Evolutionary conservation across 2,797 vertebrate genomes (phyloP), one percentile per base, ranked within the genome.

Genomic region (Fistularia commersonii): DNA sequence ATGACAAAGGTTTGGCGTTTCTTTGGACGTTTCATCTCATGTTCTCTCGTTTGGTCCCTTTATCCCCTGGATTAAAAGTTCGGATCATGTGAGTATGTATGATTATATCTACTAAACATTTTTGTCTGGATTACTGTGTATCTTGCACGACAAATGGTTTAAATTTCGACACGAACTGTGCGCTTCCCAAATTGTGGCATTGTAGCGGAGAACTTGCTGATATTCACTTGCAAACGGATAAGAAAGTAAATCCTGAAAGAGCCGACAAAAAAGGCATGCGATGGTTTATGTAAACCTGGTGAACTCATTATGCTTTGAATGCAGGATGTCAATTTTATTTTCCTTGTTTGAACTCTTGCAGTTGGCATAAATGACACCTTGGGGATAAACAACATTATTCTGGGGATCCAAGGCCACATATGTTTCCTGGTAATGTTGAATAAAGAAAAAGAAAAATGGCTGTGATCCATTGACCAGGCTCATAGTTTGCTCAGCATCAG

Each of bases 71-170:
- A 79, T 45, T 9, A 60, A 64, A 49, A 15, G n/a, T 57, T 9
- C 54, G 49, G 53, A 61, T 61, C 57, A 66, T 62, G 90, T 92
- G 11, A 11, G 8, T 54, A 11, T n/a, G 8, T 14, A 12, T 37
- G 5, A 12, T 23, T 38, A 38, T 41, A 12, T 41, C 3, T 23
- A 23, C 23, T 2, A 23, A 23, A 11, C 9, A 11, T 2, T 41
- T 12, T 41, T 41, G 39, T 5, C 11, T 1, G 39, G 6, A 34
- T 1, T 59, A 0, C n/a, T 57, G 36, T 11, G 48, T 37, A 11
- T 61, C 34, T 48, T 66, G 40, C 10, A 61, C 32, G 32, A 60
- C 32, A 49, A 45, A 32, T 12, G 31, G 33, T 45, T 51, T 35
- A 11, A 11, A 15, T 9, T 8, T 7, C 5, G 41, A 6, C 15